Percentiles rank a stretch among this genome's conserved stretches.
phyloP scores from a whole-genome alignment of 2,797 vertebrate species.

The Myoxocephalus aenaeus region DNA sequence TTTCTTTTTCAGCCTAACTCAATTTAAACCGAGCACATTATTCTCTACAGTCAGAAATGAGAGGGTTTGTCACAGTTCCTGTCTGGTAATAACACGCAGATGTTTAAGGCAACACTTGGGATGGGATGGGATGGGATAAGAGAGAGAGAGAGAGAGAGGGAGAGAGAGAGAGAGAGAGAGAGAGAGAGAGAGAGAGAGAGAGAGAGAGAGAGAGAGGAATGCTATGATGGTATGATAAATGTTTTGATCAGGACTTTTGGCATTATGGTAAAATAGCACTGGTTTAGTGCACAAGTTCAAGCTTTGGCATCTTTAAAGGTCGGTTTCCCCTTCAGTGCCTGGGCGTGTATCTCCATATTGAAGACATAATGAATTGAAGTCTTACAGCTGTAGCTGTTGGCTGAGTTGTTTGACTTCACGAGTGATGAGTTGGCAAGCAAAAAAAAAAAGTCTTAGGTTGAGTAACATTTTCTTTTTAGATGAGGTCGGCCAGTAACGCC shows the following conservation, averaged over 20 bases:
- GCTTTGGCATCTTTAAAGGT: slow-evolving; percentile 32
- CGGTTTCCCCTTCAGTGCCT: slow-evolving; percentile 20
- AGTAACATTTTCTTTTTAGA: neutral
- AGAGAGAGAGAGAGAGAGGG: neutral
- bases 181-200: neutral
- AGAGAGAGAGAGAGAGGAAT: slow-evolving; percentile 25
- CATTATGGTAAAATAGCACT: slow-evolving; percentile 38
- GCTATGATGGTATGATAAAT: slow-evolving; percentile 29
- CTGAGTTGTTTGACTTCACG: slow-evolving; percentile 10
- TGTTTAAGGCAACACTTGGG: slow-evolving; percentile 45
- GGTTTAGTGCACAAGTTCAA: slow-evolving; percentile 25
- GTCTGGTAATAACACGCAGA: slow-evolving; percentile 66
- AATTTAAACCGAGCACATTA: slow-evolving; percentile 38
- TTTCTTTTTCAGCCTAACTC: slow-evolving; percentile 13
- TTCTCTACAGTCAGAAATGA: slow-evolving; percentile 38
- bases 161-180: no score
- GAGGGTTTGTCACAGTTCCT: slow-evolving; percentile 52
- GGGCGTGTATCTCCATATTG: slow-evolving; percentile 14
- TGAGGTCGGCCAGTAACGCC: neutral
- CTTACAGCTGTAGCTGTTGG: slow-evolving; percentile 17
- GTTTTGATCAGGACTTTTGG: slow-evolving; percentile 47
- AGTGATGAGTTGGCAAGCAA: slow-evolving; percentile 2
- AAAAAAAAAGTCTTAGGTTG: slow-evolving; percentile 15
- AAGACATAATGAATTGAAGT: slow-evolving; percentile 14
- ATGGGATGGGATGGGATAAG: neutral